A percentile compares a stretch with the other conserved stretches of the same genome.
Evolutionary conservation across 1,140 invertebrate genomes (phyloP).

Genomic region (Drosophila kepulauana): DNA sequence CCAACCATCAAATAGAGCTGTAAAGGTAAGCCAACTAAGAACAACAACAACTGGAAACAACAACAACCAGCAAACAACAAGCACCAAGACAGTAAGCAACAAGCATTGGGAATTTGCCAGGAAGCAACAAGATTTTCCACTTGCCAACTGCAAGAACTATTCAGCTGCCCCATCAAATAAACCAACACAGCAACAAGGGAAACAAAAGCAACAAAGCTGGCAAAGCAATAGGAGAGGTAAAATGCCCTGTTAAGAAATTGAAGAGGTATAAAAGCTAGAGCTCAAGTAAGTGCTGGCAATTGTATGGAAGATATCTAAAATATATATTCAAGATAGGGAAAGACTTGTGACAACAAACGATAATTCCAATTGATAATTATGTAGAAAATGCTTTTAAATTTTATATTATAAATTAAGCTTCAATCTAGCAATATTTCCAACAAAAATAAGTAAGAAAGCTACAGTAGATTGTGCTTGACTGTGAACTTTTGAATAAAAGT

Average conservation of each 20-base stretch:
- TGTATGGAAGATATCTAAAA: too few species aligned
- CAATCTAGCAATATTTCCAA: too few species aligned
- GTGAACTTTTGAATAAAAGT: too few species aligned
- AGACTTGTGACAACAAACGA: too few species aligned
- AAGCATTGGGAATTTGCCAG: constrained; percentile 46
- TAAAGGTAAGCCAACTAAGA: constrained; percentile 48
- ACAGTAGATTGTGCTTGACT: too few species aligned
- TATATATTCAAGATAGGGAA: too few species aligned
- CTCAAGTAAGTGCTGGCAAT: too few species aligned
- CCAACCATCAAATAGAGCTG: constrained; percentile 59
- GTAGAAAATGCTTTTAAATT: too few species aligned
- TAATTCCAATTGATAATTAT: too few species aligned
- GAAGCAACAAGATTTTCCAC: constrained; percentile 71
- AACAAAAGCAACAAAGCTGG: constrained; percentile 1
- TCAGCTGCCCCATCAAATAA: constrained; percentile 5
- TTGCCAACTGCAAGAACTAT: constrained; percentile 43
- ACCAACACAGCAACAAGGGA: not conserved
- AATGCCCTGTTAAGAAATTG: not conserved
- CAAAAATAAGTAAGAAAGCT: too few species aligned
- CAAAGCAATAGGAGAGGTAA: not conserved
- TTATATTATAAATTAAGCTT: too few species aligned
- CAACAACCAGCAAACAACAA: not conserved
- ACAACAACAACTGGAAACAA: not conserved
- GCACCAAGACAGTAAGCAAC: not conserved
- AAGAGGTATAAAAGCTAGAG: too few species aligned